phyloP scores from a whole-genome alignment of 2,113 vertebrate species.

The Anoura caudifer region DNA sequence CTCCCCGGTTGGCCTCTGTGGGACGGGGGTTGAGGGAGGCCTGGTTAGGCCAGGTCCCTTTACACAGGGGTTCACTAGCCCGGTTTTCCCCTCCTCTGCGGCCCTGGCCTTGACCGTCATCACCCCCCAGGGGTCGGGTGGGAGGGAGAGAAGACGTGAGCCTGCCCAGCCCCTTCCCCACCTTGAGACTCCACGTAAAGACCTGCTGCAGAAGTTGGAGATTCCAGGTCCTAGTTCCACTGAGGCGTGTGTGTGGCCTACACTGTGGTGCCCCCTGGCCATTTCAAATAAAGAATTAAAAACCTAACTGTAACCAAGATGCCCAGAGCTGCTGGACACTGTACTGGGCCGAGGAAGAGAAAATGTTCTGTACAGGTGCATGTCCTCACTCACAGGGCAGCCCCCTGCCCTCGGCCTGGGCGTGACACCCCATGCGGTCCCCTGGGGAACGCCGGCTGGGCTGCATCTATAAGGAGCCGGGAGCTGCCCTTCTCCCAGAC shows the following conservation, averaged over 20 bases:
- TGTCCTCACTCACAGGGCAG: background rate
- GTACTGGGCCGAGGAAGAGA: background rate
- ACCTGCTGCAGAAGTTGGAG: background rate
- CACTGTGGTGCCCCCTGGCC: background rate
- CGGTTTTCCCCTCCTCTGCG: background rate
- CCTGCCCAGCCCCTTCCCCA: too few species aligned
- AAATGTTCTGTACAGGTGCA: background rate
- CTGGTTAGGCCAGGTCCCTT: background rate
- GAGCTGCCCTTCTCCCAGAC: background rate
- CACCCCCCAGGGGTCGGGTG: background rate
- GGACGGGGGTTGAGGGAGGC: background rate
- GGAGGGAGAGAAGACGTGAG: background rate
- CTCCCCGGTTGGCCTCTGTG: background rate
- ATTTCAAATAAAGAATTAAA: background rate
- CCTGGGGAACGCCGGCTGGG: background rate
- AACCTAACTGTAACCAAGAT: background rate
- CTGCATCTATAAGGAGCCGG: background rate
- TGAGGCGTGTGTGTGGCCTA: background rate
- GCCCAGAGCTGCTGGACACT: background rate
- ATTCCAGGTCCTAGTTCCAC: background rate
- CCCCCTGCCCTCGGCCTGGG: accelerated
- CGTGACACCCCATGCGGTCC: background rate
- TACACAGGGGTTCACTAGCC: background rate
- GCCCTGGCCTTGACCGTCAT: background rate
- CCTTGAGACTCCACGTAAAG: background rate